Evolutionary conservation across 30 jellyfish, hydroid and myxozoan species (phyloP), one percentile per base, ranked within the genome.

Genomic region (Rhopilema esculentum): DNA sequence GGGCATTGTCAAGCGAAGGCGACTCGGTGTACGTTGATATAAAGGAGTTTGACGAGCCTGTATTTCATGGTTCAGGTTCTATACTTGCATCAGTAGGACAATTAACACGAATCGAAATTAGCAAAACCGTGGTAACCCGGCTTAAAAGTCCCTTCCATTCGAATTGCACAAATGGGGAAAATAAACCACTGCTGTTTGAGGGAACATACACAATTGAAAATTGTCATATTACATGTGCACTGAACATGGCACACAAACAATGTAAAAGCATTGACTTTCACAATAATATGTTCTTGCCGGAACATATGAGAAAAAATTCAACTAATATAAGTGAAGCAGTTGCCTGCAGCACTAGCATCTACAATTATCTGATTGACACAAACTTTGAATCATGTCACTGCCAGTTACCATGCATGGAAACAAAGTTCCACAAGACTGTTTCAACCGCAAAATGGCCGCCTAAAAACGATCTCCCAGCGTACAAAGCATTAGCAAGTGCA

Each of bases 401-500:
- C 62, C 23, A 33, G 12, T 30, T 85, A 27, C 94, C 94, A 61
- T 85, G 94, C 32, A 32, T 27, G 16, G 94, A 85, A 48, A 74
- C 66, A 57, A 63, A 85, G 16, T 85, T 73, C 57, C 72, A 62
- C 29, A 73, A 67, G 16, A 15, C 74, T 0, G 78, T 74, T 6
- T 85, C 94, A 0, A 61, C 66, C 84, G 57, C 94, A n/a, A 73
- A 75, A 33, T 85, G 94, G 94, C 94, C 94, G 7, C 27, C 94
- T 0, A 74, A 81, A 16, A 82, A 29, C 2, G 80, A 63, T 8
- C 69, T 63, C 0, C 88, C 88, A 0, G 1, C 1, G 23, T 92
- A 88, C 73, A 85, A 51, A 61, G 66, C 84, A 4, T 87, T 30
- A 0, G 31, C 77, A 29, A 67, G 86, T 52, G 30, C 49, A 29